Base-by-base conservation (phyloP, 2,888 invertebrate species). In the Myopa tessellatipennis region DNA sequence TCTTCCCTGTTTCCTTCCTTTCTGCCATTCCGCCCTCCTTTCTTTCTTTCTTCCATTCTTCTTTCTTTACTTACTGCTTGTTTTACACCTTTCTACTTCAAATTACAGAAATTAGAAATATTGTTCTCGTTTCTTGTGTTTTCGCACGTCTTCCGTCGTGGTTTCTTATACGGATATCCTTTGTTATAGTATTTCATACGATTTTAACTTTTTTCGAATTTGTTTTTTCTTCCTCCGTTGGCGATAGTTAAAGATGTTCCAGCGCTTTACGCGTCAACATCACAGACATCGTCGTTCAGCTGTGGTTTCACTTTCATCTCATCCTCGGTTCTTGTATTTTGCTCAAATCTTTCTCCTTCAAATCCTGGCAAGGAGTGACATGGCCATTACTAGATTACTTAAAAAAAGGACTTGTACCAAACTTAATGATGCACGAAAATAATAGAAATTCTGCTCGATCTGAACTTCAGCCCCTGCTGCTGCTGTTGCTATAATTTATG, bases 351-450 rank as follows among this genome's bases (percentile, higher is more conserved):
- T 34, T n/a, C 58, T 58, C 16, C 58, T n/a, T 58, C 6, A 58
- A 14, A 58, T n/a, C 4, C 58, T 58, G 58, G 58, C 16, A 8
- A n/a, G 10, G 16, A 58, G 10, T 58, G 10, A 4, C n/a, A 58
- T 4, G n/a, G 12, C 58, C n/a, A 14, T 58, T 58, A 58, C 4
- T 58, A 4, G 69, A 78, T 76, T 77, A 79, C 77, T 77, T 79
- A 80, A 78, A 74, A 78, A 78, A 80, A 79, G 77, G 78, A 74
- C 68, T 78, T 78, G 69, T 75, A 71, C 81, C 78, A 75, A 74
- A 78, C 78, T 83, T 81, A 83, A 83, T 83, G 83, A 83, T 81
- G 81, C 82, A 82, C 77, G 81, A 79, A 83, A 82, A 82, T 83
- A 83, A 82, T 83, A 82, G 81, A 80, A 79, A 82, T 79, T 77